Base-by-base conservation (phyloP, 2,888 invertebrate species). In the Nectonema munidae region DNA sequence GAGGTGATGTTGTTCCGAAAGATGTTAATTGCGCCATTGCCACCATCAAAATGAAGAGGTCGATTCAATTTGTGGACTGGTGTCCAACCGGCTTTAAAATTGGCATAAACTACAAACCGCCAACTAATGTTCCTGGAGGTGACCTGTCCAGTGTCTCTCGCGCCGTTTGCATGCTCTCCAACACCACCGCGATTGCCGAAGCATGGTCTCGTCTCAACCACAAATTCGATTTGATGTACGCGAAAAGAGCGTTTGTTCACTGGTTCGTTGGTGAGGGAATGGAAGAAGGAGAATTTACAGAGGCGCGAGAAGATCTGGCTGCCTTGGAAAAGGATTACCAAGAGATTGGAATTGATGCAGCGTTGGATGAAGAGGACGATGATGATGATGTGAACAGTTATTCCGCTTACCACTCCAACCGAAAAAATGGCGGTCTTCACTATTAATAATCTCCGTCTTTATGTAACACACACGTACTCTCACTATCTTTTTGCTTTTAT, bases 1-100 rank as follows among this genome's bases (percentile, higher is more conserved):
- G 77, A 50, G 77, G 79, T 42, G 79, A 79, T 56, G 76, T 79
- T 42, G 79, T 81, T 3, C 79, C 79, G 43, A 79, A 57, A 62
- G 79, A 79, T 53, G 77, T 79, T 30, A 77, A 77, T 54, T 75
- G 76, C n/a, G 75, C 77, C 38, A 79, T 79, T 55, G 75, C 76
- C 1, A 71, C 74, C 52, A 79, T 81, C 63, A 81, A 81, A 62
- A 77, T 77, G 48, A 79, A 77, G 64, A 67, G 64, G 44, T 57
- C 62, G 6, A 68, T 72, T 43, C 63, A 62, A 47, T 76, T 76
- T 51, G 73, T 74, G 1, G 64, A 69, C 44, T 73, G 72, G 72
- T 68, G 68, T 47, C 72, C 72, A 3, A 69, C 71, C 1, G 71
- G 72, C 41, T 72, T 73, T 51, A 71, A 72, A 79, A 50, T 30